These are phyloP conservation scores for Eulemur mongoz DNA, from an alignment of 2,797 vertebrate species.

Conservation along the genomic window DNA sequence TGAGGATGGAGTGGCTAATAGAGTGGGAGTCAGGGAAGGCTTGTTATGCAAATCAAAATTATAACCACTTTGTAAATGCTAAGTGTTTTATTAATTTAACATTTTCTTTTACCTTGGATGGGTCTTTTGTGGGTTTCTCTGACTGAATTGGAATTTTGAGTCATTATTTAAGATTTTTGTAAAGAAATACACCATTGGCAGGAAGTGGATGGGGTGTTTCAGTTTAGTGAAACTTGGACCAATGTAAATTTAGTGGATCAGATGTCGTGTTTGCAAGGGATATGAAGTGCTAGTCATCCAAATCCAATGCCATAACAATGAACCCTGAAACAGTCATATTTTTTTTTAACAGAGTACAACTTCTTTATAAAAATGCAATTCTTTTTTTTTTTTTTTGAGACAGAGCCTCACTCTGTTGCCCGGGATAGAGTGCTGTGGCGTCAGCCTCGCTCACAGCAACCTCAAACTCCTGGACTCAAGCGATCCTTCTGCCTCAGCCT, in stretches of 20 bases:
- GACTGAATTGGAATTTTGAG: not conserved
- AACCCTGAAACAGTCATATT: not conserved
- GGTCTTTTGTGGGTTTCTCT: slow-evolving; percentile 13
- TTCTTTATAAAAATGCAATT: not conserved
- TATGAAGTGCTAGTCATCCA: not conserved
- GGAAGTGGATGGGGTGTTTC: not conserved
- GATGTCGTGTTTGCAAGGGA: not conserved
- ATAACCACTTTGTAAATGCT: not conserved
- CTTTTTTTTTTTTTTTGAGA: not conserved
- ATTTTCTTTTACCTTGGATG: slow-evolving; percentile 34
- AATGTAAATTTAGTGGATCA: not conserved
- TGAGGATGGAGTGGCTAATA: not conserved
- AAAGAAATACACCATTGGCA: not conserved
- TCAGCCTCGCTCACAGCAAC: too few relatives aligned
- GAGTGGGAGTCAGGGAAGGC: not conserved
- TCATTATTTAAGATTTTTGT: not conserved
- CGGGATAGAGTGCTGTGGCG: too few relatives aligned
- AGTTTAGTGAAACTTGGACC: not conserved
- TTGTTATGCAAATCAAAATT: not conserved
- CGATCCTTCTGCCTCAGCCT: too few relatives aligned
- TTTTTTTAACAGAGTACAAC: not conserved
- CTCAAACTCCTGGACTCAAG: too few relatives aligned
- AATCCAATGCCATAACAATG: not conserved
- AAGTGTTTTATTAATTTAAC: not conserved
- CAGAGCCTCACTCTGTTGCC: too few relatives aligned